phyloP scores from a whole-genome alignment of 2,113 vertebrate species.

The Geothlypis trichas region DNA sequence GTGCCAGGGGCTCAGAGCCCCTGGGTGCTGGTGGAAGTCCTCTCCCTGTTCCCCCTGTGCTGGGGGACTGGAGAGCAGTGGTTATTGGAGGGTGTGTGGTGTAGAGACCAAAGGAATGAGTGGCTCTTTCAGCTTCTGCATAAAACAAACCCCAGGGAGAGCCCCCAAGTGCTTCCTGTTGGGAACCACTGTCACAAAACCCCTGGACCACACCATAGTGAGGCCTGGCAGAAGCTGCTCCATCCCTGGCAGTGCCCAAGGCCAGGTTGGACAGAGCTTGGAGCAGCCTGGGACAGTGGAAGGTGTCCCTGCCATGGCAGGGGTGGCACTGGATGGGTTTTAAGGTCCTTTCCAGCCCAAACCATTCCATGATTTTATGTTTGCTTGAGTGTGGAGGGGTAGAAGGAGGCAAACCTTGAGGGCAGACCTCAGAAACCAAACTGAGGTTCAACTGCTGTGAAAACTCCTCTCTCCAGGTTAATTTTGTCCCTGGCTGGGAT shows the following conservation, averaged over 20 bases:
- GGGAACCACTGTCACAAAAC: neutral
- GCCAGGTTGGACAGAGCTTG: neutral
- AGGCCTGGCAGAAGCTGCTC: neutral
- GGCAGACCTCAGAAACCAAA: neutral
- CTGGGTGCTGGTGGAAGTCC: accelerated
- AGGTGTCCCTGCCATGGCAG: neutral
- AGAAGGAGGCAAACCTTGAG: neutral
- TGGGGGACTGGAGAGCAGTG: neutral
- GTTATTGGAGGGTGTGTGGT: neutral
- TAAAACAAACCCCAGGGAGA: neutral
- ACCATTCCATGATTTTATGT: neutral
- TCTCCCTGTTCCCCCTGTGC: accelerated
- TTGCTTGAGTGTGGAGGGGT: neutral
- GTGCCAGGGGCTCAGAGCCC: neutral
- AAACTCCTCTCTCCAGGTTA: neutral
- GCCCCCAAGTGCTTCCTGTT: accelerated
- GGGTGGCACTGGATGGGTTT: neutral
- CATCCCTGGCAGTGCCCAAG: neutral
- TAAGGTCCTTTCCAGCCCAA: neutral
- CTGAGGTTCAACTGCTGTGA: neutral
- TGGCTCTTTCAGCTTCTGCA: neutral
- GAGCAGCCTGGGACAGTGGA: neutral
- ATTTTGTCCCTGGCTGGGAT: neutral
- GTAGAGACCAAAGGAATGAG: neutral
- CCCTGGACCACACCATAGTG: neutral